Evolutionary conservation across 2,888 invertebrate genomes (phyloP), one percentile per base, ranked within the genome.

Genomic region (Spisula solida): DNA sequence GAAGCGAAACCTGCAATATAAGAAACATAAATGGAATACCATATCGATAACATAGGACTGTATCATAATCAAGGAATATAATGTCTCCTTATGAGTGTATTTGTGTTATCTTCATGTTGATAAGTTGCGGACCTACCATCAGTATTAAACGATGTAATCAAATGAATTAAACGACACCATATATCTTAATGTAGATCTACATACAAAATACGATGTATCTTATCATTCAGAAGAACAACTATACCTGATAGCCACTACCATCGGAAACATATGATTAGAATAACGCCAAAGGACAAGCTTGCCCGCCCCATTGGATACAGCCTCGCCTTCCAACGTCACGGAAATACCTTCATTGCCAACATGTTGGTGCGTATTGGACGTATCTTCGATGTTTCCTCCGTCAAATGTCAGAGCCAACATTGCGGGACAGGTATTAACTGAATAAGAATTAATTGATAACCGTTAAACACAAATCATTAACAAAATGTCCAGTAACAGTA

Each of bases 281-380:
- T 90, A 91, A 87, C 90, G 82, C 92, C 92, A 92, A 10, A 91
- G 80, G 8, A 91, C 70, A 14, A 92, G 86, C 66, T 85, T 84
- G 12, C 92, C 89, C 6, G 56, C 88, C 6, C 90, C 91, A 25
- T 87, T 90, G 48, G 87, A 90, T 31, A 91, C 84, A 41, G 87
- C 90, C 55, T 90, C 89, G 20, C 92, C 92, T 8, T 47, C 60
- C 31, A 55, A 48, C 16, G 92, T 84, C 1, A 83, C 55, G 4
- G 86, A 47, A 5, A 92, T 79, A 20, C 88, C 88, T 34, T 91
- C 89, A 16, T 81, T 81, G 0, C 92, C 90, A 29, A 92, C 48
- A 81, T 91, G 88, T 66, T 92, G 92, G 10, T 88, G 90, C n/a
- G 81, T 91, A 14, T 86, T 79, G 5, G 92, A 92, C 47, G 31